Percentiles rank a stretch among this genome's conserved stretches.
Conservation (phyloP, 2,888 invertebrate species). For the Sarcophaga carnaria region DNA sequence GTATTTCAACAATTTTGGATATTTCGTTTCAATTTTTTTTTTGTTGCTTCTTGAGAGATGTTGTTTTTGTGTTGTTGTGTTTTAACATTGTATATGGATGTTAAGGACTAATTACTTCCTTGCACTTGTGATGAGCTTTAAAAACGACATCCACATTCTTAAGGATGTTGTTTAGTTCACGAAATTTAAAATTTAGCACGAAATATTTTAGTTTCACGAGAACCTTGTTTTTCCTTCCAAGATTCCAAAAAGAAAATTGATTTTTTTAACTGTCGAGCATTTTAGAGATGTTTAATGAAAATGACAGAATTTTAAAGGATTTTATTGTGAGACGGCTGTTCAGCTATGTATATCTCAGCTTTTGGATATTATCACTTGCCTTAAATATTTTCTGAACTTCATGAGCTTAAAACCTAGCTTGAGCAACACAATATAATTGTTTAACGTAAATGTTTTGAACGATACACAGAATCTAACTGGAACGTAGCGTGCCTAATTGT, state of each 20-base stretch:
- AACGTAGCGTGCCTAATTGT: too few relatives aligned
- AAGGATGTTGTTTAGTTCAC: slow-evolving; percentile 39
- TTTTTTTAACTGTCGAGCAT: slow-evolving; percentile 18
- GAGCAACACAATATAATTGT: too few relatives aligned
- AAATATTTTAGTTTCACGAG: background rate
- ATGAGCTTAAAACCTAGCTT: too few relatives aligned
- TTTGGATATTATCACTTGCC: too few relatives aligned
- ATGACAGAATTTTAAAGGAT: background rate
- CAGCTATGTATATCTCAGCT: too few relatives aligned
- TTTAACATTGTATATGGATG: slow-evolving; percentile 29
- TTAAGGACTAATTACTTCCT: slow-evolving; percentile 73
- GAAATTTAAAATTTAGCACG: too few relatives aligned
- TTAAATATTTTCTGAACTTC: too few relatives aligned
- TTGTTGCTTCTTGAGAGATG: slow-evolving; percentile 27
- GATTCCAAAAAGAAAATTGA: background rate
- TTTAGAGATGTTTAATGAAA: background rate
- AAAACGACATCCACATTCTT: slow-evolving; percentile 45
- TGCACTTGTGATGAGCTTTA: slow-evolving; percentile 67
- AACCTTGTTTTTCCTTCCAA: background rate
- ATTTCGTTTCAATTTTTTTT: background rate
- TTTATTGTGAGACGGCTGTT: background rate
- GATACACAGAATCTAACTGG: too few relatives aligned
- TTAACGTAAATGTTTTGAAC: too few relatives aligned
- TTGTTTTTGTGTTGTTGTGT: slow-evolving; percentile 14
- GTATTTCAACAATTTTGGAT: background rate